These are phyloP conservation scores for Clostera curtula DNA, from an alignment of 2,888 invertebrate genomes.

Conservation along the genomic window DNA sequence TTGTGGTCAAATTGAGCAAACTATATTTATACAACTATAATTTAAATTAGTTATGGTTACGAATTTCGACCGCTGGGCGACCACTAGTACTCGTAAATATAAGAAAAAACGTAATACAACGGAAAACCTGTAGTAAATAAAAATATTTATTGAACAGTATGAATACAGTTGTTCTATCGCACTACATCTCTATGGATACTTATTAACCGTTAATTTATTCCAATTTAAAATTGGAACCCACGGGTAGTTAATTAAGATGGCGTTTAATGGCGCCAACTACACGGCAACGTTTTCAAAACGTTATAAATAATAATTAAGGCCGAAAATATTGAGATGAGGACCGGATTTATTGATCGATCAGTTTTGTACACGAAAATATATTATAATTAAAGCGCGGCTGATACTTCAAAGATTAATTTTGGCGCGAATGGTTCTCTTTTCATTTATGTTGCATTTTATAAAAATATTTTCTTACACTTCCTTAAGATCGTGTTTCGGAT, in stretches of 20 bases:
- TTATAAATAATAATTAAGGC: slow-evolving; percentile 28
- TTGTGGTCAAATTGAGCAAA: too few relatives aligned
- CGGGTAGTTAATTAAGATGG: slow-evolving; percentile 28
- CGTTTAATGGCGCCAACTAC: slow-evolving; percentile 22
- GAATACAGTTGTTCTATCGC: slow-evolving; percentile 3
- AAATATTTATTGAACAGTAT: slow-evolving; percentile 5
- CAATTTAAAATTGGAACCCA: slow-evolving; percentile 24
- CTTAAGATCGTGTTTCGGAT: too few relatives aligned
- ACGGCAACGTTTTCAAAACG: slow-evolving; percentile 31
- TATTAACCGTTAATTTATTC: slow-evolving; percentile 27
- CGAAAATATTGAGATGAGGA: slow-evolving; percentile 23
- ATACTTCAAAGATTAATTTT: slow-evolving; percentile 17
- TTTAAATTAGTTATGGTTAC: too few relatives aligned
- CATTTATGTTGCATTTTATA: neutral
- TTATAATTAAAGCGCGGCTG: slow-evolving; percentile 28
- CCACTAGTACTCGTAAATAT: too few relatives aligned
- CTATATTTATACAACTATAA: too few relatives aligned
- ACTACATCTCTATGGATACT: slow-evolving; percentile 9
- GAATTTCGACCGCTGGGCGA: too few relatives aligned
- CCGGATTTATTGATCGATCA: slow-evolving; percentile 29
- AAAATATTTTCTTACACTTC: slow-evolving; percentile 8
- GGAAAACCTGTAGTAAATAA: too few relatives aligned
- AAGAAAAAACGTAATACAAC: too few relatives aligned
- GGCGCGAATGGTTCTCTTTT: neutral
- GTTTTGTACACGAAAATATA: slow-evolving; percentile 30